Base-by-base conservation (phyloP, 2,113 vertebrate genomes). In the Amia ocellicauda region DNA sequence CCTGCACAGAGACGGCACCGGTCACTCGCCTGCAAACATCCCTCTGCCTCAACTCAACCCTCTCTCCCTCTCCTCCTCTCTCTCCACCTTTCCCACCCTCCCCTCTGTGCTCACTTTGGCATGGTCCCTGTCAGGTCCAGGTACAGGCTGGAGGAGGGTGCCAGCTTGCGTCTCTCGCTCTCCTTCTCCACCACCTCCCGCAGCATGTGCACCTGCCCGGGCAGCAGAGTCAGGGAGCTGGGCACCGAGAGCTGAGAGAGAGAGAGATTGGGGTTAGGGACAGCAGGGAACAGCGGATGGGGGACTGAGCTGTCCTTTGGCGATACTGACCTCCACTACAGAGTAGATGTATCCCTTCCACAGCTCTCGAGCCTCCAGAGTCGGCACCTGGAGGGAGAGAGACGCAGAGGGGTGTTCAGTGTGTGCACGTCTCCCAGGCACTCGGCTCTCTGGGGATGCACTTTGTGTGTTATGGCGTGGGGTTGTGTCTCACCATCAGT, bases 261-360 rank as follows among this genome's bases (percentile, higher is more conserved):
- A 36, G 31, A 36, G 31, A 36, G 4, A 36, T 3, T 4, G 31
- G 11, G 31, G 31, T 36, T 36, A 36, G 11, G 11, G 31, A 36
- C 5, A 36, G 5, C 5, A 10, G 31, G 11, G 5, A 10, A 36
- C 11, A 7, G 11, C 31, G 11, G 31, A 36, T 36, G 31, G 31
- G 31, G 31, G 31, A 36, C 31, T 36, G 31, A 36, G 31, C 5
- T 4, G 31, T 36, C 11, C 11, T 2, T 13, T 22, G n/a, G n/a
- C n/a, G n/a, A n/a, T n/a, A 77, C 49, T 76, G 69, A 94, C 94
- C 85, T 92, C 65, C 2, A 82, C 62, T 62, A 93, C 81, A 0
- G 89, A 87, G 29, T 83, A 42, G 70, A 94, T 91, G 54, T 74
- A 91, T 0, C 90, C 92, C 58, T 91, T 90, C 94, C 94, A 94